Percentiles rank a stretch among this genome's conserved stretches.
Evolutionary conservation across 2,888 invertebrate species (phyloP).

Genomic region (Drosophila imparisetae): DNA sequence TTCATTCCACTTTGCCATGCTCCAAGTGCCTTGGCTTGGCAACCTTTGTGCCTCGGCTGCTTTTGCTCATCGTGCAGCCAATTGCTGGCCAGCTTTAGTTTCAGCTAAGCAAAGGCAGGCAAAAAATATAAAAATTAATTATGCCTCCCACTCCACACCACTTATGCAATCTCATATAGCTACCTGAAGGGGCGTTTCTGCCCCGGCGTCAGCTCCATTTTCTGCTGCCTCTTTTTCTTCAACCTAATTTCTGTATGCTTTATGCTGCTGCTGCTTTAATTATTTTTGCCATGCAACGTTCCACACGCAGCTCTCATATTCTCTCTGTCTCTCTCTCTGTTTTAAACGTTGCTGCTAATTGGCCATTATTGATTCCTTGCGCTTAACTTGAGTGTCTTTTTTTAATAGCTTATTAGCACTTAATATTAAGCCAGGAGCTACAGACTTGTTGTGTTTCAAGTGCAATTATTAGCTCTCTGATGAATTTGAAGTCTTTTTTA

Average conservation of each 20-base stretch:
- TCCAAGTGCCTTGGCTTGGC: constrained; percentile 38
- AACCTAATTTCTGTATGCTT: neutral
- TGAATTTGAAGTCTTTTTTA: neutral
- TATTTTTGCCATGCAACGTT: constrained; percentile 49
- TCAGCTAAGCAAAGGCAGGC: neutral
- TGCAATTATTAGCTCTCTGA: neutral
- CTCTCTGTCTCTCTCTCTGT: neutral
- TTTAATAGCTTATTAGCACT: constrained; percentile 41
- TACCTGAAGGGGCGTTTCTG: constrained; percentile 30
- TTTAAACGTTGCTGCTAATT: constrained; percentile 34
- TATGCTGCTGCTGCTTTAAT: constrained; percentile 41
- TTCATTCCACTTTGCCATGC: constrained; percentile 4
- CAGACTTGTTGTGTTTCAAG: constrained; percentile 6
- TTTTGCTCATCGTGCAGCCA: constrained; percentile 14
- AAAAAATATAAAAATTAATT: constrained; percentile 62
- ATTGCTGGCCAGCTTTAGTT: constrained; percentile 28
- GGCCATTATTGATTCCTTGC: constrained; percentile 54
- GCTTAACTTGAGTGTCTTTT: constrained; percentile 20
- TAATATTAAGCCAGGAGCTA: constrained; percentile 20
- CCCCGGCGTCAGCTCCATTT: constrained; percentile 1
- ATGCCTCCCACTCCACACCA: constrained; percentile 20
- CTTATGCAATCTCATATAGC: constrained; percentile 42
- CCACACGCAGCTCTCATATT: neutral
- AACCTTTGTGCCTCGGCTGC: constrained; percentile 48
- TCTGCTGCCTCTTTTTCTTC: neutral